A percentile compares a stretch with the other conserved stretches of the same genome.
Evolutionary conservation across 53 echinoderm and acorn worm species (phyloP).

Genomic region (Patiria pectinifera): DNA sequence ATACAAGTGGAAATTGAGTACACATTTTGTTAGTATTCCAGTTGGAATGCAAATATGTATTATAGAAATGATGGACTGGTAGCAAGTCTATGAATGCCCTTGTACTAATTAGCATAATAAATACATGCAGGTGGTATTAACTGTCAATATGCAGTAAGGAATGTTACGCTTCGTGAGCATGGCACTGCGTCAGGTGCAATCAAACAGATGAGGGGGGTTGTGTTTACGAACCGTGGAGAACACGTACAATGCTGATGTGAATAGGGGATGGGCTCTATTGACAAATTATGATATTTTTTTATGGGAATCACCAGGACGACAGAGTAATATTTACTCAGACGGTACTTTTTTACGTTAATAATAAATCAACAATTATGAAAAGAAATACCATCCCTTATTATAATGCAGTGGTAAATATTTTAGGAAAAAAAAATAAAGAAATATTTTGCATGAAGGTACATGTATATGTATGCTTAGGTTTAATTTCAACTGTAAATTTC

Average conservation of each 20-base stretch:
- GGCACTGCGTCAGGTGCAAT: not conserved
- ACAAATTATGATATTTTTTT: not conserved
- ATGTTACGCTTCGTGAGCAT: not conserved
- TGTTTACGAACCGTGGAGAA: not conserved
- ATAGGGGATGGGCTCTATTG: no score
- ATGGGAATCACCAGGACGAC: not conserved
- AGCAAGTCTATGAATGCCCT: not conserved
- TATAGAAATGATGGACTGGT: not conserved
- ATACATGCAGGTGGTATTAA: not conserved
- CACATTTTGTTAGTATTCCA: not conserved
- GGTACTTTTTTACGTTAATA: no score
- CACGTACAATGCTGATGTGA: no score
- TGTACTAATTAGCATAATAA: constrained; percentile 12
- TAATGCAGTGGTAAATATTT: no score
- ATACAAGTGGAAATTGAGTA: no score
- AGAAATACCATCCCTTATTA: no score
- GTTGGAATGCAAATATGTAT: not conserved
- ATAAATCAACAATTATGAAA: no score
- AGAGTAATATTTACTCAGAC: not conserved
- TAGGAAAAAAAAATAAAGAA: no score
- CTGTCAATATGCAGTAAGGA: not conserved
- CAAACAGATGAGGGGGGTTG: not conserved
- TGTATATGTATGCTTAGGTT: no score
- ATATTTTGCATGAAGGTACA: no score
- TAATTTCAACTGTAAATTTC: no score